Conservation (phyloP, 2,888 invertebrate species). For the Deilephila elpenor region DNA sequence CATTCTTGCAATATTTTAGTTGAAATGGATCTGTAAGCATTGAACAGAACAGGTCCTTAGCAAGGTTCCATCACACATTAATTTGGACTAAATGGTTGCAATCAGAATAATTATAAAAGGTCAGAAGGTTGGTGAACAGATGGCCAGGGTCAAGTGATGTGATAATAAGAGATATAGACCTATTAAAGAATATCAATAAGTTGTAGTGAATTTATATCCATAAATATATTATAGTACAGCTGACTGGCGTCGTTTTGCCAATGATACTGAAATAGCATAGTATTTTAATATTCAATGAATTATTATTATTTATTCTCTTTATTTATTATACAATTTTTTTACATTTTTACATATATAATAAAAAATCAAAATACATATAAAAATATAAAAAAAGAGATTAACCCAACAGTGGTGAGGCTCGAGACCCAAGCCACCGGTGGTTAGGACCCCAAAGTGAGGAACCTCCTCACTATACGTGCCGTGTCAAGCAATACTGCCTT, state of each 20-base stretch:
- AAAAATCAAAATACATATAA: too few species aligned
- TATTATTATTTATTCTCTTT: too few species aligned
- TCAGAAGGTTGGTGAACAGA: conserved; percentile 6
- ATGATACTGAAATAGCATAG: too few species aligned
- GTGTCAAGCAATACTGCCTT: too few species aligned
- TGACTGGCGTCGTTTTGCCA: neutral
- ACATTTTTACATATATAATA: too few species aligned
- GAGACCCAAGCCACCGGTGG: too few species aligned
- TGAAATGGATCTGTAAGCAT: neutral
- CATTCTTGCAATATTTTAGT: conserved; percentile 1
- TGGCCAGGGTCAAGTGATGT: neutral
- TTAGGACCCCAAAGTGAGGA: too few species aligned
- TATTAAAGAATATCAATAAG: neutral
- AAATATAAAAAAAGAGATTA: too few species aligned
- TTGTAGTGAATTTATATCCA: neutral
- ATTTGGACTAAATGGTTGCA: neutral
- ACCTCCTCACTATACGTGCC: too few species aligned
- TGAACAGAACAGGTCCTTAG: neutral
- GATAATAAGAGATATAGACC: neutral
- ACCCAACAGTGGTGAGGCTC: too few species aligned
- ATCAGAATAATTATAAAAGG: conserved; percentile 9
- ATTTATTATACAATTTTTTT: too few species aligned
- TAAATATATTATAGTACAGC: neutral
- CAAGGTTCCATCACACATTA: neutral
- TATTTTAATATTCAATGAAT: too few species aligned